Percentiles rank a stretch among this genome's conserved stretches.
Conservation (phyloP, 2,888 invertebrate genomes). For the Arctia plantaginis region DNA sequence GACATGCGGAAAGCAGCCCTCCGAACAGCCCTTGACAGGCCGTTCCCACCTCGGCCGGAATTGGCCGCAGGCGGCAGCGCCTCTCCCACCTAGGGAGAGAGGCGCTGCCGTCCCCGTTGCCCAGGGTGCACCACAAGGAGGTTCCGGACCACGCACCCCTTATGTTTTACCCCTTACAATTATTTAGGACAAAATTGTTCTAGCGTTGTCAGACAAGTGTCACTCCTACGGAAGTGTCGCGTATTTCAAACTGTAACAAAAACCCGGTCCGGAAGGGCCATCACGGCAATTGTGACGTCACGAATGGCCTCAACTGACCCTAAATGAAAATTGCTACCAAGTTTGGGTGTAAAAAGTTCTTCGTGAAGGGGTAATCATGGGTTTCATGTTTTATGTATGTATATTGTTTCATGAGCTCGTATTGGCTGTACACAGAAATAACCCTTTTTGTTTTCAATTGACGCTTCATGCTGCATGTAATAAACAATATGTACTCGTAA, state of each 20-base stretch:
- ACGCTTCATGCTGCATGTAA: background rate
- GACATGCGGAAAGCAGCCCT: no score
- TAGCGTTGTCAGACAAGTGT: conserved; percentile 1
- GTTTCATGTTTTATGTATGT: conserved; percentile 22
- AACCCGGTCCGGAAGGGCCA: conserved; percentile 36
- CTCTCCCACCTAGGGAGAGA: no score
- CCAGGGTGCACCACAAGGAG: no score
- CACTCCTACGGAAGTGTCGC: conserved; percentile 32
- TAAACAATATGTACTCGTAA: background rate
- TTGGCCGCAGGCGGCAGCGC: no score
- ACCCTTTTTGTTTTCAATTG: background rate
- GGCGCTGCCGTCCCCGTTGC: no score
- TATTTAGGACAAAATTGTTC: conserved; percentile 2
- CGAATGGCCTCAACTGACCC: conserved; percentile 33
- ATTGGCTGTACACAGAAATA: background rate
- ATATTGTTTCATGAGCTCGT: conserved; percentile 23
- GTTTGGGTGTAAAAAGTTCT: conserved; percentile 37
- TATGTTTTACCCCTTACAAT: background rate
- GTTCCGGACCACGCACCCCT: no score
- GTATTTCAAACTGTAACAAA: conserved; percentile 40
- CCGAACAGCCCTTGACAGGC: no score
- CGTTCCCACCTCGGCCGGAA: no score
- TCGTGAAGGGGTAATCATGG: conserved; percentile 26
- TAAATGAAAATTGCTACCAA: conserved; percentile 40
- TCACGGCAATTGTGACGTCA: conserved; percentile 35